Percentiles rank a stretch among this genome's conserved stretches.
These are phyloP conservation scores for Damaliscus lunatus DNA, from an alignment of 2,113 vertebrate species.

Conservation along the genomic window DNA sequence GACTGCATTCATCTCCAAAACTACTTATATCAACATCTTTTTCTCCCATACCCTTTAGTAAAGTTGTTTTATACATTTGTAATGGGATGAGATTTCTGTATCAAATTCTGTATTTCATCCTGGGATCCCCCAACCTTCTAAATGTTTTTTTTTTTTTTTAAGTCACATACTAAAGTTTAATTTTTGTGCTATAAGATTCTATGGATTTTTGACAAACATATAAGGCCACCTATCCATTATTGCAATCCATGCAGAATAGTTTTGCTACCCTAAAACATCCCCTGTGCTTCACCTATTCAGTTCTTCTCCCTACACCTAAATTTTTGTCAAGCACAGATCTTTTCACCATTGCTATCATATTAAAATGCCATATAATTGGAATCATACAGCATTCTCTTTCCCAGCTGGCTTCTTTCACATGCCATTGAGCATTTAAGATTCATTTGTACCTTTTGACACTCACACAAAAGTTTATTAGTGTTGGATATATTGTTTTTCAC, in stretches of 20 bases:
- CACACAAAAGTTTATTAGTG: neutral
- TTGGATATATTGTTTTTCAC: neutral
- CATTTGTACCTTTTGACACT: neutral
- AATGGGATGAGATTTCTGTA: neutral
- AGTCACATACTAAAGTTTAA: fast-evolving
- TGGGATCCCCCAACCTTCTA: neutral
- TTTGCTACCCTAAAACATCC: neutral
- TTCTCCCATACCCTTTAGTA: neutral
- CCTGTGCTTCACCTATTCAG: neutral
- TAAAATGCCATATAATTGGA: neutral
- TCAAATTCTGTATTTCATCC: neutral
- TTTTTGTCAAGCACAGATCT: neutral
- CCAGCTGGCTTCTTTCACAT: neutral
- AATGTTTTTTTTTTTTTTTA: neutral
- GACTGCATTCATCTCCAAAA: neutral
- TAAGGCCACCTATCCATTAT: neutral
- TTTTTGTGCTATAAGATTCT: neutral
- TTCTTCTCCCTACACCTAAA: neutral
- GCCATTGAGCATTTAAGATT: neutral
- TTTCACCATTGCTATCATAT: neutral
- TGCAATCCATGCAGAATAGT: neutral
- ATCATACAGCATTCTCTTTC: neutral
- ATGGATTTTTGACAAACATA: neutral
- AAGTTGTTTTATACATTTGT: neutral
- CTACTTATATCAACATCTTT: neutral